Percentiles rank a stretch among this genome's conserved stretches.
Conservation (phyloP, 1,140 invertebrate species). For the Paraescarpia echinospica region DNA sequence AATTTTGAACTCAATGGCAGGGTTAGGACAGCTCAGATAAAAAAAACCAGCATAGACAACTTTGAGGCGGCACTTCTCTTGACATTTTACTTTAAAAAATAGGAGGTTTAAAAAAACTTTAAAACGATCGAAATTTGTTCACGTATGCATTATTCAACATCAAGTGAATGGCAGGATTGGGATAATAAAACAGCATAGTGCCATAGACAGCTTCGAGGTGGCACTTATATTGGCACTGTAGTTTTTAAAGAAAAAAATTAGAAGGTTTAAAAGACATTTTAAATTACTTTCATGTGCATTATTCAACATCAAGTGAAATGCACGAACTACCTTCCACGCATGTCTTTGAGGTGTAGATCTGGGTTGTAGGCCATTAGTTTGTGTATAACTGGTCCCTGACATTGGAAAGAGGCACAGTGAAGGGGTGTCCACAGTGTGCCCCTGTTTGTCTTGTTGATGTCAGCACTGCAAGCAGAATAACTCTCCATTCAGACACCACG, state of each 20-base stretch:
- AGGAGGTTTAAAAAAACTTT: no score
- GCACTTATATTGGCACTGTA: background rate
- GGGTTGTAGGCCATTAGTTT: slow-evolving; percentile 48
- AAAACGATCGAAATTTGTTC: no score
- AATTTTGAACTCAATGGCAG: background rate
- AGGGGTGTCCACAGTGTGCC: slow-evolving; percentile 52
- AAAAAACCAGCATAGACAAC: background rate
- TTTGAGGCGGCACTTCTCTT: background rate
- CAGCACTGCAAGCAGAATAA: slow-evolving; percentile 40
- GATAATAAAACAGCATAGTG: background rate
- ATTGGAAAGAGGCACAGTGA: slow-evolving; percentile 54
- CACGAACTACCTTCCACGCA: slow-evolving; percentile 43
- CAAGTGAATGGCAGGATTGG: no score
- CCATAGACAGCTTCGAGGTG: no score
- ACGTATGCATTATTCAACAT: no score
- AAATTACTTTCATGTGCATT: background rate
- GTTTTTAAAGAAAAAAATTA: background rate
- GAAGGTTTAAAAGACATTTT: background rate
- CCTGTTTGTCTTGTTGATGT: slow-evolving; percentile 48
- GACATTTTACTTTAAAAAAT: no score
- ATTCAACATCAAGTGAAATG: background rate
- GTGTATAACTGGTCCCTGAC: slow-evolving; percentile 54
- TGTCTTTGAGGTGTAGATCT: slow-evolving; percentile 44
- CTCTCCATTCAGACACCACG: background rate
- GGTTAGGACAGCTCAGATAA: background rate